Evolutionary conservation across 2,797 vertebrate species (phyloP), one percentile per base, ranked within the genome.

Genomic region (Oryzias sinensis): DNA sequence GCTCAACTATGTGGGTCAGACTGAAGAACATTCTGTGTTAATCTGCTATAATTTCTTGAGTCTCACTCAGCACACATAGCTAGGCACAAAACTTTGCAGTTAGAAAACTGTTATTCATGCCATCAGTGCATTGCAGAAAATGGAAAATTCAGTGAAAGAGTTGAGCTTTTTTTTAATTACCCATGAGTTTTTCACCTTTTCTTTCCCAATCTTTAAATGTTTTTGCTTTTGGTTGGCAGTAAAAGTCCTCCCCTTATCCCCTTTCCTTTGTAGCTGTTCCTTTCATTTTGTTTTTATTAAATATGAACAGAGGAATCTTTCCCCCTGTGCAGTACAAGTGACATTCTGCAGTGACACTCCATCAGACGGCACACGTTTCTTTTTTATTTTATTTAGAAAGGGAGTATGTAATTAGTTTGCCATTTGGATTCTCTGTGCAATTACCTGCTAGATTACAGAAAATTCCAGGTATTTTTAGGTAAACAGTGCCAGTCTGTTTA

Each of bases 351-450:
- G 74, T 52, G 48, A 55, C 55, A 76, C 57, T 74, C 55, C 53
- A 51, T 65, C 52, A 53, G 65, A 52, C 54, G 46, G 58, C 48
- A 50, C 75, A 9, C 68, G 61, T 74, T 59, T 57, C 54, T 80
- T 82, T 76, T 65, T 72, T 56, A 22, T 11, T 53, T 43, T 16
- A 40, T 20, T 25, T 29, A 58, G 48, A 62, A 41, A 68, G 54
- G 59, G 57, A 72, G 59, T 72, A 62, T 82, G 66, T 85, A 88
- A 89, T 88, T 84, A 82, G 78, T 81, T 79, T 76, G 76, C 74
- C 70, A 79, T 89, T 87, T 83, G 70, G 77, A 87, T 82, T 82
- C 70, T 80, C 74, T 53, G 60, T 55, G 71, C 82, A 85, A 79
- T 88, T 83, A 86, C 79, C 82, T 62, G 43, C 67, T 58, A 59